Conservation (phyloP, 2,888 invertebrate genomes). For the Apamea epomidion region DNA sequence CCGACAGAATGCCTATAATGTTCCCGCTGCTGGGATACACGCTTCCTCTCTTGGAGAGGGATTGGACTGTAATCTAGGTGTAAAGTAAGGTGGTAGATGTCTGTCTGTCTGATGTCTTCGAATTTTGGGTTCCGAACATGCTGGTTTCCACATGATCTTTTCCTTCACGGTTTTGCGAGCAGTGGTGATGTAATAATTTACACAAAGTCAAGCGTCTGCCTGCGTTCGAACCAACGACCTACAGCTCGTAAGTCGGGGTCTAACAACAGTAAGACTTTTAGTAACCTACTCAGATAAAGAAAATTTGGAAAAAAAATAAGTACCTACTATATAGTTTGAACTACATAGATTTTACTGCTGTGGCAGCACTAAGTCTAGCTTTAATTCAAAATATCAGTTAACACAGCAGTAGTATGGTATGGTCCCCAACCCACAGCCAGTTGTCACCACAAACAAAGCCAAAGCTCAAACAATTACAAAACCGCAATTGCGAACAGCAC, state of each 20-base stretch:
- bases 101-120: not conserved
- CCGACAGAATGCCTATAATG: not conserved
- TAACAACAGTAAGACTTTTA: not conserved
- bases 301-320: not conserved
- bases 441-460: not conserved
- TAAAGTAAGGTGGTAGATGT: too few relatives aligned
- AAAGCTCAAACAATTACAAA: conserved; percentile 10
- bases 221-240: not conserved
- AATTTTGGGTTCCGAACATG: not conserved
- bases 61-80: not conserved
- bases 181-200: not conserved
- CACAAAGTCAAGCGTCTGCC: not conserved
- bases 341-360: not conserved
- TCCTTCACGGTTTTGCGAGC: not conserved
- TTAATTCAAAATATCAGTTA: not conserved
- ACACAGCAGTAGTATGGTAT: not conserved
- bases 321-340: not conserved
- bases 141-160: not conserved
- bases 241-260: not conserved
- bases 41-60: not conserved
- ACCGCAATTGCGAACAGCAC: conserved; percentile 13
- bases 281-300: not conserved
- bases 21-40: not conserved
- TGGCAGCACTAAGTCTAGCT: not conserved
- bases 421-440: not conserved